phyloP scores from a whole-genome alignment of 2,797 vertebrate genomes.

The Gymnothorax javanicus region DNA sequence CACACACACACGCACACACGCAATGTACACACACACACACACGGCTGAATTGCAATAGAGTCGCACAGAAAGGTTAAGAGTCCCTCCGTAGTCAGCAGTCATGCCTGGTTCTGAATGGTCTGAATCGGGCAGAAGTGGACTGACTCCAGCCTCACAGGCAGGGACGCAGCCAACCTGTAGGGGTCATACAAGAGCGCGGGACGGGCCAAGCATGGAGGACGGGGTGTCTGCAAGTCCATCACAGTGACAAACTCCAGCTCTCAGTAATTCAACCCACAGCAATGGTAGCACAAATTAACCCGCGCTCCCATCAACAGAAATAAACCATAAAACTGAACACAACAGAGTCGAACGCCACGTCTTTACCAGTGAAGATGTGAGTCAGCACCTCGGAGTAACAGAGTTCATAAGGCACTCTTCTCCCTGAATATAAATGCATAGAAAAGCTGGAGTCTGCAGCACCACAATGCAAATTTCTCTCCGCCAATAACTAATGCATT shows the following conservation, averaged over 20 bases:
- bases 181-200: background rate
- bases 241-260: background rate
- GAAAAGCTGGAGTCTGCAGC: background rate
- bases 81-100: background rate
- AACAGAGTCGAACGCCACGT: background rate
- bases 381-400: background rate
- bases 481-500: conserved; percentile 15
- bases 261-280: no score
- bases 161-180: background rate
- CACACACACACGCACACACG: background rate
- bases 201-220: background rate
- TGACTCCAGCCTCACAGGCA: background rate
- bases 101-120: background rate
- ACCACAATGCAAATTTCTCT: background rate
- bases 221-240: background rate
- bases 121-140: background rate
- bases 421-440: background rate
- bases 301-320: background rate
- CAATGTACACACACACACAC: background rate
- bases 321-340: background rate
- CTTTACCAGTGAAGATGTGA: background rate
- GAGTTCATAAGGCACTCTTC: background rate
- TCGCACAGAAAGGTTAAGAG: background rate
- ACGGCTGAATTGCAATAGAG: background rate
- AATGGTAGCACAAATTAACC: background rate